A percentile compares a stretch with the other conserved stretches of the same genome.
phyloP scores from a whole-genome alignment of 2,113 vertebrate genomes.

The Tricholaema leucomelas region DNA sequence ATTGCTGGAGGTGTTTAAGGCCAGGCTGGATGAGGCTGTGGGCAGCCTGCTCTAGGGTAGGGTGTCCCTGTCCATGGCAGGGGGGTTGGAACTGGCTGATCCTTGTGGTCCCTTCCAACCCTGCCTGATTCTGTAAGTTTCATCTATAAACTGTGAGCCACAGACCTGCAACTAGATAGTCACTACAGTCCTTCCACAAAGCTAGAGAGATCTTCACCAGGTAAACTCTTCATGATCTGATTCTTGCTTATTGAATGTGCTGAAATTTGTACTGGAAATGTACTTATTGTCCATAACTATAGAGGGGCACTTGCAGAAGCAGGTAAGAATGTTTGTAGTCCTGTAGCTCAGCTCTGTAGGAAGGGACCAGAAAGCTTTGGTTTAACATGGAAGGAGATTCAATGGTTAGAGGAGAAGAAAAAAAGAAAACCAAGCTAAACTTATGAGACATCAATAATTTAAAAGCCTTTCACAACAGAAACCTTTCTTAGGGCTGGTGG shows the following conservation, averaged over 20 bases:
- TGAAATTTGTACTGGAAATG: background rate
- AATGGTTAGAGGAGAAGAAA: background rate
- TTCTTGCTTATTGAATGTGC: background rate
- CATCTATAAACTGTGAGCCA: background rate
- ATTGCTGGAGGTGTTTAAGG: too few relatives aligned
- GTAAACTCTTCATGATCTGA: background rate
- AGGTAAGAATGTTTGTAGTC: background rate
- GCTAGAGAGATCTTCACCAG: background rate
- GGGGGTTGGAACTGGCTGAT: too few relatives aligned
- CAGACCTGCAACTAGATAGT: background rate
- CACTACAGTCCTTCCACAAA: background rate
- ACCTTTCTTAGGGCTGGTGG: background rate
- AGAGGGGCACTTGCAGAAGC: background rate
- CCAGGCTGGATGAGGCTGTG: too few relatives aligned
- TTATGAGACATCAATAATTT: background rate
- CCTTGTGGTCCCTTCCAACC: too few relatives aligned
- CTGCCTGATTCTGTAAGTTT: background rate
- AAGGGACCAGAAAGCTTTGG: background rate
- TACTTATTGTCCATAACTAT: fast-evolving
- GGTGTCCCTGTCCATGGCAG: too few relatives aligned
- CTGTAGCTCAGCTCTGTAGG: background rate
- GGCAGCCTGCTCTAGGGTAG: too few relatives aligned
- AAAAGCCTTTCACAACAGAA: background rate
- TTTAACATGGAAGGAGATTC: background rate
- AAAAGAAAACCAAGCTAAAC: background rate